phyloP scores from a whole-genome alignment of 2,797 vertebrate genomes.

The Bufotes viridis region DNA sequence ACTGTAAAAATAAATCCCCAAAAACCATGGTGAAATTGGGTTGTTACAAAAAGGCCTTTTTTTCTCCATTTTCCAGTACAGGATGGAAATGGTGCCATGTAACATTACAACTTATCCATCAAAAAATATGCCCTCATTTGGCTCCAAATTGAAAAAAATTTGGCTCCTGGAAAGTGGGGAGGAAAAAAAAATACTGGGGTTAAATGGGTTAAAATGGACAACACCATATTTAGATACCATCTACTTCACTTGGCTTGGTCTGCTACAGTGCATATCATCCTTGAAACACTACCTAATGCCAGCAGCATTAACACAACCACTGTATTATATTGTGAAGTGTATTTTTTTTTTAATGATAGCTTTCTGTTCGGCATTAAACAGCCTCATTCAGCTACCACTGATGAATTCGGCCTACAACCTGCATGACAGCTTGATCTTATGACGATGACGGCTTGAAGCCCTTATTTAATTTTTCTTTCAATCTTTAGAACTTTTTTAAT shows the following conservation, averaged over 20 bases:
- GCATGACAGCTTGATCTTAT: constrained; percentile 18
- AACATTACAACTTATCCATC: too few species aligned
- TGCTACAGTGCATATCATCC: not conserved
- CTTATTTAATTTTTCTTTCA: constrained; percentile 51
- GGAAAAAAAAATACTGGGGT: too few species aligned
- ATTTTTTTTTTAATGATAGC: not conserved
- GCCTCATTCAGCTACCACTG: not conserved
- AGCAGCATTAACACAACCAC: not conserved
- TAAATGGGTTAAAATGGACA: too few species aligned
- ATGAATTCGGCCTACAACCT: not conserved
- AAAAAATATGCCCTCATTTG: too few species aligned
- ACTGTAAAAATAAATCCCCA: too few species aligned
- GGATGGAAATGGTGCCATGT: too few species aligned
- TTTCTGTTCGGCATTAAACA: constrained; percentile 14
- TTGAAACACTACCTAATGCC: not conserved
- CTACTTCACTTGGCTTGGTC: not conserved
- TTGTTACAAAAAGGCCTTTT: too few species aligned
- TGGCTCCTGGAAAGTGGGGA: too few species aligned
- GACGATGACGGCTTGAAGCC: constrained; percentile 25
- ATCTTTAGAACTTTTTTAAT: constrained; percentile 53
- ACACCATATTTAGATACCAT: not conserved
- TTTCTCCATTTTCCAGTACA: too few species aligned
- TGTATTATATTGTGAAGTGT: not conserved
- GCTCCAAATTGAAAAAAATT: too few species aligned
- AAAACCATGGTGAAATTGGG: too few species aligned